Evolutionary conservation across 2,888 invertebrate genomes (phyloP).

Genomic region (Drosophila quinaria): DNA sequence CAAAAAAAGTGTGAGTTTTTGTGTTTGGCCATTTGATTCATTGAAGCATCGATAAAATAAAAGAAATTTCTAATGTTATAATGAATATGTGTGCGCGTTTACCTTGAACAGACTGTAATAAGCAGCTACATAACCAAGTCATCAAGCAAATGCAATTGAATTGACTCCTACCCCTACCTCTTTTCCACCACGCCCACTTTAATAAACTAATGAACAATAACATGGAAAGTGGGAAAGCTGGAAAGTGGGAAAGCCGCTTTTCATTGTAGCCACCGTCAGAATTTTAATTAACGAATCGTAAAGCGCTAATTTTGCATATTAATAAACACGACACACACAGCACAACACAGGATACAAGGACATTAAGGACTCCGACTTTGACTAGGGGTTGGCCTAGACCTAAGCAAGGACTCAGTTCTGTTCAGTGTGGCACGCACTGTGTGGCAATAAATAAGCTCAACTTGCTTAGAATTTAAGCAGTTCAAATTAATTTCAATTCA

Average conservation of each 20-base stretch:
- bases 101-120: slow-evolving; percentile 15
- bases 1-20: slow-evolving; percentile 41
- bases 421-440: slow-evolving; percentile 53
- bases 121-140: slow-evolving; percentile 32
- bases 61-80: slow-evolving; percentile 68
- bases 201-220: slow-evolving; percentile 53
- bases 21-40: slow-evolving; percentile 11
- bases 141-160: slow-evolving; percentile 37
- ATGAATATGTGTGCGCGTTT: slow-evolving; percentile 18
- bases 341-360: slow-evolving; percentile 33
- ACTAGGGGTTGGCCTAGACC: slow-evolving; percentile 10
- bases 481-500: slow-evolving; percentile 70
- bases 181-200: slow-evolving; percentile 19
- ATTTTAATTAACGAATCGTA: slow-evolving; percentile 79
- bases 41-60: slow-evolving; percentile 60
- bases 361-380: slow-evolving; percentile 16
- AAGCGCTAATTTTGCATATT: slow-evolving; percentile 80
- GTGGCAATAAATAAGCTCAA: slow-evolving; percentile 64
- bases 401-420: slow-evolving; percentile 3
- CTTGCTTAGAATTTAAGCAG: slow-evolving; percentile 63
- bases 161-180: not conserved
- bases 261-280: slow-evolving; percentile 49
- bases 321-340: slow-evolving; percentile 57
- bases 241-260: not conserved
- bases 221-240: not conserved